phyloP scores from a whole-genome alignment of 2,797 vertebrate species.

The Rhynchotus rufescens region DNA sequence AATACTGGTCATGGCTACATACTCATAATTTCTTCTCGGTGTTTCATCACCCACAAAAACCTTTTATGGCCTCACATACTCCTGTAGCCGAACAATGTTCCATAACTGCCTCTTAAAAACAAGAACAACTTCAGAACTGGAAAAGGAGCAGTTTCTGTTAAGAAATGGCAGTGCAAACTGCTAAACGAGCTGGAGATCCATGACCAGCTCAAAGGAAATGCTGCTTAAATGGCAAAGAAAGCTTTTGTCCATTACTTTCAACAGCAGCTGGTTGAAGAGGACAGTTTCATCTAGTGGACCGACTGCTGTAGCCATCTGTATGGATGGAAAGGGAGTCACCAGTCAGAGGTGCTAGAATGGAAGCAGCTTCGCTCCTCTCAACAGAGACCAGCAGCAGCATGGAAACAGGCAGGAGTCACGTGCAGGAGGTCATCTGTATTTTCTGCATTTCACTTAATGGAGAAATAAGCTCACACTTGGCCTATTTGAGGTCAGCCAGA shows the following conservation, averaged over 20 bases:
- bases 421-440: not conserved
- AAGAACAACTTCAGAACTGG: not conserved
- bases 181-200: not conserved
- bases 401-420: not conserved
- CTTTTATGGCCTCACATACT: not conserved
- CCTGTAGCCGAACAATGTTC: not conserved
- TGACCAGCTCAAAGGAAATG: not conserved
- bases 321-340: not conserved
- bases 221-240: not conserved
- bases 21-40: not conserved
- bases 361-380: not conserved
- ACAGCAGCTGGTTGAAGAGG: not conserved
- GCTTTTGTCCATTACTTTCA: not conserved
- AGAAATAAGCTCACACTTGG: not conserved
- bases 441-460: not conserved
- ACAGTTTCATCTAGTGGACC: not conserved
- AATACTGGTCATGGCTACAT: not conserved
- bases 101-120: not conserved
- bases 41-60: slow-evolving; percentile 15
- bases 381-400: not conserved
- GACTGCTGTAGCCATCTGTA: not conserved
- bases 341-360: not conserved
- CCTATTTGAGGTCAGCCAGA: not conserved
- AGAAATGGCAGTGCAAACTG: not conserved
- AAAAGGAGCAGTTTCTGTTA: not conserved